Evolutionary conservation across 1,140 invertebrate species (phyloP).

Genomic region (Samia ricini): DNA sequence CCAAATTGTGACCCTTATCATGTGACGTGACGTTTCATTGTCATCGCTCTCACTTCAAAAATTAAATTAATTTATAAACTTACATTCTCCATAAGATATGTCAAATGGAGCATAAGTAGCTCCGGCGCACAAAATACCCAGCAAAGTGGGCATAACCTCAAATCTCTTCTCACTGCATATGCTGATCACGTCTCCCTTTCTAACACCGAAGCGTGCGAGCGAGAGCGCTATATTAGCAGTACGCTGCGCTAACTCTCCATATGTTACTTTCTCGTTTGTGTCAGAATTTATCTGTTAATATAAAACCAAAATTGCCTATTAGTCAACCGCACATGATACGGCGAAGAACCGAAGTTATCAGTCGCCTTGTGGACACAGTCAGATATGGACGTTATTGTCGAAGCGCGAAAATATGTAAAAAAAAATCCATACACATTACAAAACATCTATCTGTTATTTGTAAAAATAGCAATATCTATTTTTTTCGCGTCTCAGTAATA

Average conservation of each 20-base stretch:
- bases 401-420: not conserved
- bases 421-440: not conserved
- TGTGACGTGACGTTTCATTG: too few relatives aligned
- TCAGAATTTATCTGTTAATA: constrained; percentile 38
- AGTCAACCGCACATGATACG: not conserved
- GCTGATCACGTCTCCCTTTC: constrained; percentile 40
- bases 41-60: too few relatives aligned
- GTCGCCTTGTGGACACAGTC: too few relatives aligned
- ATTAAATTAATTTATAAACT: too few relatives aligned
- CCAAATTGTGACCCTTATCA: too few relatives aligned
- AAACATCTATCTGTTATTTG: not conserved
- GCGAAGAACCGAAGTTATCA: too few relatives aligned
- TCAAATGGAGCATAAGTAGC: constrained; percentile 17
- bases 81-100: too few relatives aligned
- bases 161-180: constrained; percentile 42
- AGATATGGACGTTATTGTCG: too few relatives aligned
- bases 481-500: too few relatives aligned
- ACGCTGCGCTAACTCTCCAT: constrained; percentile 30
- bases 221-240: too few relatives aligned
- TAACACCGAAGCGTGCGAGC: constrained; percentile 1
- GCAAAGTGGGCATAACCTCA: constrained; percentile 32
- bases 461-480: too few relatives aligned
- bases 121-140: constrained; percentile 39
- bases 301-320: not conserved
- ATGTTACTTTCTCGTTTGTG: constrained; percentile 23